Percentiles rank a stretch among this genome's conserved stretches.
Conservation (phyloP, 2,797 vertebrate species). For the Gastrophryne carolinensis region DNA sequence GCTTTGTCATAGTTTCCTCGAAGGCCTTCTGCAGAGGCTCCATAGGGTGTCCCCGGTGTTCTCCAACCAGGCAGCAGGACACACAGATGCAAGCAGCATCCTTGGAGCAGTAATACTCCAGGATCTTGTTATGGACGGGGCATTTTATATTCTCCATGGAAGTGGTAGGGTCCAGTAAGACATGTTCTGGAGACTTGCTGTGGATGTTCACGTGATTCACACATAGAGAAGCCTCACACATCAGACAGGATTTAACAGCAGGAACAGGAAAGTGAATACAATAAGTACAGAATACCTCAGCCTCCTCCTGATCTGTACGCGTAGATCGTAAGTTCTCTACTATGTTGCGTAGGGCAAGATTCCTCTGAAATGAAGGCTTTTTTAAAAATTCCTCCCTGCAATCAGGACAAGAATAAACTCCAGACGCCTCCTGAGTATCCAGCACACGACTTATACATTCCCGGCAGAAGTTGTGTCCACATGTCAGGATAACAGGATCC, state of each 20-base stretch:
- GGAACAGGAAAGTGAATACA: not conserved
- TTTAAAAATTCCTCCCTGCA: not conserved
- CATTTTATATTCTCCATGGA: not conserved
- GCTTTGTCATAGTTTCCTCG: not conserved
- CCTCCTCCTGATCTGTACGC: not conserved
- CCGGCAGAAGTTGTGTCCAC: conserved; percentile 24
- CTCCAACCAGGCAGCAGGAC: conserved; percentile 21
- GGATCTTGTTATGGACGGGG: not conserved
- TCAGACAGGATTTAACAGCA: conserved; percentile 3
- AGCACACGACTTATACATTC: not conserved
- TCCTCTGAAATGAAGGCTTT: not conserved
- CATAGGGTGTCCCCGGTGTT: not conserved
- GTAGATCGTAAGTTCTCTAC: not conserved
- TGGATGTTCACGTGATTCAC: not conserved
- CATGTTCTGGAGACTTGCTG: conserved; percentile 3
- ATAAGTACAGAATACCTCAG: not conserved
- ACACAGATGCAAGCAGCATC: conserved; percentile 6
- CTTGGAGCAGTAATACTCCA: conserved; percentile 22
- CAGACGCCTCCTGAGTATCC: not conserved
- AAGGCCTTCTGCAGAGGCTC: not conserved
- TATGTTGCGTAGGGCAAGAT: not conserved
- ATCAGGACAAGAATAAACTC: not conserved
- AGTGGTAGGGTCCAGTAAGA: conserved; percentile 2
- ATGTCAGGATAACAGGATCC: not conserved
- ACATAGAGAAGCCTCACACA: conserved; percentile 19